A percentile compares a stretch with the other conserved stretches of the same genome.
These are phyloP conservation scores for Rhynchonycteris naso DNA, from an alignment of 2,797 vertebrate species.

Conservation along the genomic window DNA sequence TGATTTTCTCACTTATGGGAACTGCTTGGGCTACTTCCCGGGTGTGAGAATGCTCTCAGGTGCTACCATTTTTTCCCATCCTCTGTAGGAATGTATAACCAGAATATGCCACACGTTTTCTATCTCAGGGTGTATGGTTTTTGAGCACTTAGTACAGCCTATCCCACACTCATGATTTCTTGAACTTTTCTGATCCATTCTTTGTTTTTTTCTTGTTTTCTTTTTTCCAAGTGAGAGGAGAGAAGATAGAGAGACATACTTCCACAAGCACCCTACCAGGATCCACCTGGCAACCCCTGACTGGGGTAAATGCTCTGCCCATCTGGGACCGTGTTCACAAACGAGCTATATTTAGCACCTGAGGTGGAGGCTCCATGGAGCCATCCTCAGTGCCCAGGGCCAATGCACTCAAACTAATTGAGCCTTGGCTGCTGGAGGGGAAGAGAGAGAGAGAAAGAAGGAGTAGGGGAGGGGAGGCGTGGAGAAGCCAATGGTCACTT, in stretches of 20 bases:
- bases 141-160: not conserved
- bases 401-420: no score
- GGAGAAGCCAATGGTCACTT: no score
- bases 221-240: no score
- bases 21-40: not conserved
- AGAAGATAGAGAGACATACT: no score
- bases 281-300: no score
- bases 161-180: not conserved
- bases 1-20: not conserved
- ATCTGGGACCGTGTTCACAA: no score
- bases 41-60: not conserved
- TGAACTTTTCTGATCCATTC: not conserved
- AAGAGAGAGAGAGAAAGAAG: not conserved
- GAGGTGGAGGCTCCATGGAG: no score
- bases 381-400: no score
- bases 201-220: not conserved
- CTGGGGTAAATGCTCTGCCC: no score
- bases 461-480: no score
- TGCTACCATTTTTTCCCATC: not conserved
- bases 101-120: not conserved
- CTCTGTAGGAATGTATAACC: not conserved
- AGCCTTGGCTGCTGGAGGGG: not conserved
- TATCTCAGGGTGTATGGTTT: not conserved
- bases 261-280: no score
- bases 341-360: no score